phyloP scores from a whole-genome alignment of 2,113 vertebrate species.

The Azemiops feae region DNA sequence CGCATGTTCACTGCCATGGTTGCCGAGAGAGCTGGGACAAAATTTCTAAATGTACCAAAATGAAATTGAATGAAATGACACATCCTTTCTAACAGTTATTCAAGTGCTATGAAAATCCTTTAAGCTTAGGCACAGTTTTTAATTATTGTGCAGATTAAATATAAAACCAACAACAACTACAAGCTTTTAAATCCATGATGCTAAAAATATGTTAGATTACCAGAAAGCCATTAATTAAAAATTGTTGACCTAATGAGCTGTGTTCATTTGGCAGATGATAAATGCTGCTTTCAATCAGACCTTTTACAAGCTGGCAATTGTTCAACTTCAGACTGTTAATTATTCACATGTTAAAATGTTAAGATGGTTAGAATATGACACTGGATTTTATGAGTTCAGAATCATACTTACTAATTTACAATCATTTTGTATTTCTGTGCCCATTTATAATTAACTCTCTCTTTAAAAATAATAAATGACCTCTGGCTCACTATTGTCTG shows the following conservation, averaged over 20 bases:
- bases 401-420: conserved; percentile 69
- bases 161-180: conserved; percentile 20
- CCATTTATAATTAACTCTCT: conserved; percentile 65
- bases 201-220: conserved; percentile 46
- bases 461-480: conserved; percentile 74
- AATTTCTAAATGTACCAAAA: background rate
- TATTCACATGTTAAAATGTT: conserved; percentile 67
- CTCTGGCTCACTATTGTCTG: conserved; percentile 69
- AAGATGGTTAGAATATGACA: conserved; percentile 53
- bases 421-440: conserved; percentile 61
- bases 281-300: conserved; percentile 74
- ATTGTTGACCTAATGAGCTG: conserved; percentile 69
- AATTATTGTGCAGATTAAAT: conserved; percentile 42
- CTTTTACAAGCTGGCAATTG: conserved; percentile 69
- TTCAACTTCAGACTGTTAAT: conserved; percentile 66
- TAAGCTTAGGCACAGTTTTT: background rate
- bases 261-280: conserved; percentile 62
- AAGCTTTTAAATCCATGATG: conserved; percentile 45
- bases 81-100: background rate
- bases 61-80: background rate
- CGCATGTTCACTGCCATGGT: background rate
- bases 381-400: conserved; percentile 67
- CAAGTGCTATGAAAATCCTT: background rate
- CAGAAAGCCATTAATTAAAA: conserved; percentile 69
- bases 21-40: background rate